Base-by-base conservation (phyloP, 2,888 invertebrate species). In the Drosophila ezoana region DNA sequence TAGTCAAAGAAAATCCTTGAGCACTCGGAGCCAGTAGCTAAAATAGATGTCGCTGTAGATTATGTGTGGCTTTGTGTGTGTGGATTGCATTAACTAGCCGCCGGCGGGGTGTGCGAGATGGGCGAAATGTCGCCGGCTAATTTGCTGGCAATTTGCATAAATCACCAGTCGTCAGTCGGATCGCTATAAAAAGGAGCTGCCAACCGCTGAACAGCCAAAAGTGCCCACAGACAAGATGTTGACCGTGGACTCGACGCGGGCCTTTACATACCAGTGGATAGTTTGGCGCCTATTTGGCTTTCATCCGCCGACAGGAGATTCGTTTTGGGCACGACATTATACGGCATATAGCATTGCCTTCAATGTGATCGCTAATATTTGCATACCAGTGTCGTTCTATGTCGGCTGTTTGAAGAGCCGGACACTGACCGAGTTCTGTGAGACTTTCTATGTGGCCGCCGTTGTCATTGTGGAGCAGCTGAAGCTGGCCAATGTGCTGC, bases 251-350 rank as follows among this genome's bases (percentile, higher is more conserved):
- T 87, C 87, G 14, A 68, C 59, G 3, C 18, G 60, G 6, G 90
- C 91, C 1, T 79, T 92, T 41, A 62, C 73, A 11, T 70, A 71
- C 51, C 89, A 89, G 18, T 92, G 91, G 91, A n/a, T 33, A 8
- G 48, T 87, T 6, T 91, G 90, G 89, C 75, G 76, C 16, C 4
- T 82, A 4, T 62, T 78, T 6, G 92, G 92, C 2, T 4, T 90
- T 13, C 54, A 85, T 58, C 71, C 84, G 1, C 86, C 89, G 0
- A 18, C 38, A 0, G 56, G 9, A 4, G 38, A 59, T 8, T 62
- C 71, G 1, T 40, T 56, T 8, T 84, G 83, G 81, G 64, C 59
- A 2, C 57, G 70, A 0, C 69, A 76, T 1, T 91, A 91, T 63
- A 57, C 38, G 2, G 18, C 59, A 2, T 89, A 89, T 45, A 58